Evolutionary conservation across 1,140 invertebrate species (phyloP), one percentile per base, ranked within the genome.

Genomic region (Antheraea mylitta): DNA sequence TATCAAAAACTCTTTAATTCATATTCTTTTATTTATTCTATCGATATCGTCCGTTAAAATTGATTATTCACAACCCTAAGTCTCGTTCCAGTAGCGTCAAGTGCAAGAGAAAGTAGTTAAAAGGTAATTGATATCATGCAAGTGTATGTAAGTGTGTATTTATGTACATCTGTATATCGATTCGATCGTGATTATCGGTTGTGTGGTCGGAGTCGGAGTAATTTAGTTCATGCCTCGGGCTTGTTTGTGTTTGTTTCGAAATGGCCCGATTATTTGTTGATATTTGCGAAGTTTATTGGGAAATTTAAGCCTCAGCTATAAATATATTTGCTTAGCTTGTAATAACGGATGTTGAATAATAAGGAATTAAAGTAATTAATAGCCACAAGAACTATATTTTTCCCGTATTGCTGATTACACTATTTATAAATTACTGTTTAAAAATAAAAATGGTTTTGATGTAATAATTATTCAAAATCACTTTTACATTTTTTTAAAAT

Each of bases 101-200:
- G 30, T 63, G 61, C 18, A 58, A 68, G 71, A 69, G 71, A 76
- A 76, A 76, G 69, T 66, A 65, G 65, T 73, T 71, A 67, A 19
- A 45, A 64, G 45, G 61, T 75, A 71, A 73, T 76, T 76, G 71
- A 73, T 76, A 73, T 76, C 64, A 53, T 62, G 64, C 45, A 53
- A 53, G 45, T 53, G 45, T n/a, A 53, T 6, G 11, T 13, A 48
- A 10, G 16, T n/a, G 13, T 16, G 5, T n/a, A 58, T 61, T 53
- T 64, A 70, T 38, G 38, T 38, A 45, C 38, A 53, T 13, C 9
- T 53, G 45, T 53, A 22, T 45, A 37, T 5, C 18, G 63, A 45
- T 11, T 64, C 63, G 38, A 8, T 42, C 63, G 36, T 64, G 42
- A 64, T 64, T 64, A 64, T 64, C 36, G 10, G 37, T 38, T n/a